Evolutionary conservation across 1,140 invertebrate species (phyloP), one percentile per base, ranked within the genome.

Genomic region (Phenacoccus solenopsis): DNA sequence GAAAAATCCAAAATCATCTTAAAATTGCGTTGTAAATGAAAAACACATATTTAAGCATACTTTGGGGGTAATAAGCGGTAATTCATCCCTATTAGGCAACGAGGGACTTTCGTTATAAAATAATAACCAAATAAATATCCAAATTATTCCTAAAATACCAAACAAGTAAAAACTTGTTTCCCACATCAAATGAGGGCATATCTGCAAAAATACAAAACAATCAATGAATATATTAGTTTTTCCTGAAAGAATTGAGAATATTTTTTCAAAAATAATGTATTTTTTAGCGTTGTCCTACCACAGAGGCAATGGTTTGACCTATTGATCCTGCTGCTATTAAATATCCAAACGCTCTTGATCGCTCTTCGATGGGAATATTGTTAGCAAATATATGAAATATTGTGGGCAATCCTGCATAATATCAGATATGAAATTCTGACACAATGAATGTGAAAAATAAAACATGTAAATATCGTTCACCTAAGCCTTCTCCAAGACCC

Each of bases 371-470:
- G 35, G 88, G 87, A 73, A 90, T 84, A 74, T 82, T 85, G 75
- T 89, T 85, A 69, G 88, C 86, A 81, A 90, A 90, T 72, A 91
- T 84, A 75, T 90, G 88, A 79, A 89, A 90, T 75, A 90, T 89
- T 59, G 89, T 89, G 20, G 89, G 89, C 68, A 91, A 79, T 74
- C 88, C 88, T 88, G 72, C 20, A 79, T 75, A 75, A 32, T 67
- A 74, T 74, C 21, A 67, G n/a, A n/a, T n/a, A n/a, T n/a, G n/a
- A n/a, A n/a, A n/a, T n/a, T n/a, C n/a, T 49, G 68, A 13, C 24
- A 10, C 24, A 69, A n/a, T 24, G 3, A 13, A 64, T 64, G 25
- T 64, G 9, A 4, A 25, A 3, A 67, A 28, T 22, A 22, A 10
- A 27, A 68, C 28, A 68, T n/a, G 24, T 12, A 56, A 25, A 3